Base-by-base conservation (phyloP, 2,888 invertebrate species). In the Drosophila meridionalis region DNA sequence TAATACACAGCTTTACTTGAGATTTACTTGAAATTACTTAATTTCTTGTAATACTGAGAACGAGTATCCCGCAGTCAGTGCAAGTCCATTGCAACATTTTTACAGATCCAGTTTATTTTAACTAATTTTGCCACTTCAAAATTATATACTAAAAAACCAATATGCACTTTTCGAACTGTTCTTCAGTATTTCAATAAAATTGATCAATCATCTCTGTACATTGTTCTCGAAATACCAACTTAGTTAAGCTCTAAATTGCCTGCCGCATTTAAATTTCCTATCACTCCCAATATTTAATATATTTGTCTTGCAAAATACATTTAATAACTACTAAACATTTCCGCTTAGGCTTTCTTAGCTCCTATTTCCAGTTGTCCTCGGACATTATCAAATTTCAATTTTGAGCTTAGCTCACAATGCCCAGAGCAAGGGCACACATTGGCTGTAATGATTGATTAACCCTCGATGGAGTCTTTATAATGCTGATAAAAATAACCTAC, bases 361-460 rank as follows among this genome's bases (percentile, higher is more conserved):
- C 38, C n/a, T 30, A n/a, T 60, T 26, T 50, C 26, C 26, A 11
- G 11, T 36, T 45, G 12, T 5, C 14, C 20, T 26, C 12, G 36
- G 20, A 61, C 40, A 26, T 47, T 62, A 69, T 76, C 34, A 50
- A 69, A 76, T 76, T 76, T 73, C 58, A 58, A 58, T 20, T 59
- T 40, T 20, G 11, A 4, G 11, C 7, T 4, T 12, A 8, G 30
- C 47, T 36, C 42, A 9, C 28, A 9, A 14, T 40, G 48, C 14
- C 40, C 6, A 32, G 55, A 55, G 38, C 28, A 32, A 56, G 28
- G 42, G n/a, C 38, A 26, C 7, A 6, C 28, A 45, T 26, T 60
- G 38, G 34, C 9, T 42, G 38, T 32, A 55, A 45, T 80, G 78
- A 87, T 76, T 72, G 76, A 76, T 78, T 73, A 69, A 56, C 61